These are phyloP conservation scores for Ptiloglossa arizonensis DNA, from an alignment of 1,140 invertebrate species.

Conservation along the genomic window DNA sequence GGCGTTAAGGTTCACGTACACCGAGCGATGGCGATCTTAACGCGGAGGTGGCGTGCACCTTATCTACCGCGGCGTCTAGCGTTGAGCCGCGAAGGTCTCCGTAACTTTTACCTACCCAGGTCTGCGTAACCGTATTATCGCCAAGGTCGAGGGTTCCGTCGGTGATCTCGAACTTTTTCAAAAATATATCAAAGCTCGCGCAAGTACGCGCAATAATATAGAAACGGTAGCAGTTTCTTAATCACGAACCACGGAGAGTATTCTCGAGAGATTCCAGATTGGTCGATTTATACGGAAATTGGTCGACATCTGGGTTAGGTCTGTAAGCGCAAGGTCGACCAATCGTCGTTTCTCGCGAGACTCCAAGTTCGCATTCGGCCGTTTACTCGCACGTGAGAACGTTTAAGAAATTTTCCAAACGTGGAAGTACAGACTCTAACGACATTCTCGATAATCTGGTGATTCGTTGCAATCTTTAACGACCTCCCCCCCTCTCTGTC, in stretches of 20 bases:
- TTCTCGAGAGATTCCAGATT: neutral
- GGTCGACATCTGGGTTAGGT: neutral
- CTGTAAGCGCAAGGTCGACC: constrained; percentile 1
- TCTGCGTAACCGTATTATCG: constrained; percentile 1
- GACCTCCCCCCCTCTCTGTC: too few relatives aligned
- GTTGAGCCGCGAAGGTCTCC: constrained; percentile 27
- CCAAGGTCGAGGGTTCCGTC: constrained; percentile 56
- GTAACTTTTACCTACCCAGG: neutral
- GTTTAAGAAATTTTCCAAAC: constrained; percentile 4
- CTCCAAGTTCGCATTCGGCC: neutral
- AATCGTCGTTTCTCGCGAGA: neutral
- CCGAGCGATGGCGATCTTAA: constrained; percentile 70
- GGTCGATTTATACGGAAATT: neutral
- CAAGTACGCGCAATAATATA: neutral
- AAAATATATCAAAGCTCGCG: constrained; percentile 6
- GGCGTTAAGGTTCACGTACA: constrained; percentile 50
- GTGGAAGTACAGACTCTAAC: neutral
- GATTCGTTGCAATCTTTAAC: constrained; percentile 31
- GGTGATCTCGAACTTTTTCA: neutral
- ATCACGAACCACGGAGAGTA: neutral
- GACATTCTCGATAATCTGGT: neutral
- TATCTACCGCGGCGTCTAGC: constrained; percentile 52
- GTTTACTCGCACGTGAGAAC: constrained; percentile 25
- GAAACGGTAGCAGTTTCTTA: neutral
- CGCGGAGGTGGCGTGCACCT: constrained; percentile 72